Evolutionary conservation across 2,113 vertebrate species (phyloP).

Genomic region (Crotophaga sulcirostris): DNA sequence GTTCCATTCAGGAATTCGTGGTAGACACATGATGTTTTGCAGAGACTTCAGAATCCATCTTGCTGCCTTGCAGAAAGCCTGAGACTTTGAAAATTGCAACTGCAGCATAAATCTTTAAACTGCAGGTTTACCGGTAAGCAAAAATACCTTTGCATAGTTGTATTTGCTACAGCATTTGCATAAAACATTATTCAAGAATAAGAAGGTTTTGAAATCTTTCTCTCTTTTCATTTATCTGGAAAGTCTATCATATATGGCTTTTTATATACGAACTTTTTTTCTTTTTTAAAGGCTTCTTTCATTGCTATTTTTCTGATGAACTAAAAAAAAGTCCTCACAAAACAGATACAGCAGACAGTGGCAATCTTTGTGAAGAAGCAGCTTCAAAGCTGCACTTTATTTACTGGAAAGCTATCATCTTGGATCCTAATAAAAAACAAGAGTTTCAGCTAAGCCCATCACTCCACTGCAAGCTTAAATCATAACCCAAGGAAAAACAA

Average conservation of each 20-base stretch:
- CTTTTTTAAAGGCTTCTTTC: not conserved
- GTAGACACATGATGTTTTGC: not conserved
- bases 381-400: not conserved
- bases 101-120: constrained; percentile 11
- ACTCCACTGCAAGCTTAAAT: not conserved
- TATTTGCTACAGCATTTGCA: not conserved
- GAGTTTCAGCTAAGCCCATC: not conserved
- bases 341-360: not conserved
- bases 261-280: not conserved
- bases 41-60: not conserved
- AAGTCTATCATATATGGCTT: not conserved
- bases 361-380: not conserved
- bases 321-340: not conserved
- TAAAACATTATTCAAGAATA: not conserved
- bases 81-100: not conserved
- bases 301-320: not conserved
- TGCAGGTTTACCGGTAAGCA: not conserved
- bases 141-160: not conserved
- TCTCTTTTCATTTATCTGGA: not conserved
- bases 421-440: not conserved
- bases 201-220: not conserved
- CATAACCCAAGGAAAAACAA: not conserved
- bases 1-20: not conserved
- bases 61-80: not conserved
- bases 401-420: not conserved